Evolutionary conservation across 2,113 vertebrate species (phyloP).

Genomic region (Gnathonemus longibarbis): DNA sequence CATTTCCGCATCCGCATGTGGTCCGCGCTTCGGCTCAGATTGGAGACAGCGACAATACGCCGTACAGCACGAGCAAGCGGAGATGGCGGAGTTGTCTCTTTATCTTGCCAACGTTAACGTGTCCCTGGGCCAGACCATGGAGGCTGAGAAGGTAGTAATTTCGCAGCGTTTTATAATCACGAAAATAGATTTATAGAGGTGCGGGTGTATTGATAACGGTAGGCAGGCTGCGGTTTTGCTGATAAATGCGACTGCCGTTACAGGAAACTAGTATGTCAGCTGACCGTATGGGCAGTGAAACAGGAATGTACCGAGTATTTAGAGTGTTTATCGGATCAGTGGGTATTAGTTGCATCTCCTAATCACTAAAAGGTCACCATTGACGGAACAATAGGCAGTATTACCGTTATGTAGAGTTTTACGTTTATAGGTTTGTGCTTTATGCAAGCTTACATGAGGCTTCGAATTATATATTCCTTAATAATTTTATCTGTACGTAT

Average conservation of each 20-base stretch:
- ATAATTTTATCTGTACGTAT: background rate
- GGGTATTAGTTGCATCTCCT: background rate
- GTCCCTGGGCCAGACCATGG: slow-evolving; percentile 55
- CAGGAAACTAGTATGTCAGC: background rate
- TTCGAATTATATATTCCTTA: background rate
- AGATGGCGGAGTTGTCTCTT: slow-evolving; percentile 51
- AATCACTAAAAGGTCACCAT: background rate
- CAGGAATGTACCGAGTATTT: background rate
- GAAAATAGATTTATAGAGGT: background rate
- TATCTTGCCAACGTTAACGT: slow-evolving; percentile 52
- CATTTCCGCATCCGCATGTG: background rate
- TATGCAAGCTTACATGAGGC: background rate
- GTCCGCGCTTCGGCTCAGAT: background rate
- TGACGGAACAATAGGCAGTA: background rate
- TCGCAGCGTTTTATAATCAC: background rate
- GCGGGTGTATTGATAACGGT: background rate
- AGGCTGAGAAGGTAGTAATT: slow-evolving; percentile 53
- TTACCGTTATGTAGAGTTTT: background rate
- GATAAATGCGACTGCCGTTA: background rate
- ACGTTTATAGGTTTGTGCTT: background rate
- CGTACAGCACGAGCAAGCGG: background rate
- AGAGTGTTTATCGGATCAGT: background rate
- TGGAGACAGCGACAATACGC: background rate
- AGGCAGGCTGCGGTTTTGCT: background rate
- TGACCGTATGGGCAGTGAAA: background rate